These are phyloP conservation scores for Apamea sordens DNA, from an alignment of 2,888 invertebrate species.

Conservation along the genomic window DNA sequence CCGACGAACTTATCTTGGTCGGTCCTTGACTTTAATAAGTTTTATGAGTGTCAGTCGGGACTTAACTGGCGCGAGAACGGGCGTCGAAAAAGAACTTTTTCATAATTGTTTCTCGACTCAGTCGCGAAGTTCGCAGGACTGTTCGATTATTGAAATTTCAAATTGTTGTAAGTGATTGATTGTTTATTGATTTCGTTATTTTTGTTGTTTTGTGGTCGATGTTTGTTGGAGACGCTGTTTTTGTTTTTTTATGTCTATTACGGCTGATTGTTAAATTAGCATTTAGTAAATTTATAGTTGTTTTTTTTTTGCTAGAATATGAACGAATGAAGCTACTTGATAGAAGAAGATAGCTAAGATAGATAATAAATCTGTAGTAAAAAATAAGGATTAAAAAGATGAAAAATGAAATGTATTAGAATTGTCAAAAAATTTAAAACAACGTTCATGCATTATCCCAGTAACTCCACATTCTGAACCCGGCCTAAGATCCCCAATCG, in stretches of 20 bases:
- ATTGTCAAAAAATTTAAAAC: background rate
- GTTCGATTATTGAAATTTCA: constrained; percentile 87
- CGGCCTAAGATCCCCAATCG: constrained; percentile 66
- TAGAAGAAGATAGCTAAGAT: background rate
- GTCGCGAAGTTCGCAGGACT: constrained; percentile 78
- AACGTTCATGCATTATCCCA: background rate
- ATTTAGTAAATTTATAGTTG: background rate
- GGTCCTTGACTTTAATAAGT: constrained; percentile 91
- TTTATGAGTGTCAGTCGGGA: constrained; percentile 90
- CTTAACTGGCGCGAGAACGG: constrained; percentile 89
- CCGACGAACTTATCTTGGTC: constrained; percentile 89
- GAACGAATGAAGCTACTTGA: background rate
- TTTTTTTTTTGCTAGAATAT: background rate
- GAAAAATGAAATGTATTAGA: background rate
- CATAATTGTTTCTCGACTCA: constrained; percentile 88
- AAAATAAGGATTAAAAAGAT: background rate
- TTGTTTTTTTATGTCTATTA: constrained; percentile 18
- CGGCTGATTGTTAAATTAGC: background rate
- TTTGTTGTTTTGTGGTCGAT: constrained; percentile 55
- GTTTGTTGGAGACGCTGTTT: constrained; percentile 40
- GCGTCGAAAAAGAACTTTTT: constrained; percentile 88
- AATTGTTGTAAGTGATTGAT: constrained; percentile 80
- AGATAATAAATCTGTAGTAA: background rate
- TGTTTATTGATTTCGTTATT: constrained; percentile 75
- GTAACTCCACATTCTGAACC: constrained; percentile 51